phyloP scores from a whole-genome alignment of 2,797 vertebrate species.

The Salarias fasciatus region DNA sequence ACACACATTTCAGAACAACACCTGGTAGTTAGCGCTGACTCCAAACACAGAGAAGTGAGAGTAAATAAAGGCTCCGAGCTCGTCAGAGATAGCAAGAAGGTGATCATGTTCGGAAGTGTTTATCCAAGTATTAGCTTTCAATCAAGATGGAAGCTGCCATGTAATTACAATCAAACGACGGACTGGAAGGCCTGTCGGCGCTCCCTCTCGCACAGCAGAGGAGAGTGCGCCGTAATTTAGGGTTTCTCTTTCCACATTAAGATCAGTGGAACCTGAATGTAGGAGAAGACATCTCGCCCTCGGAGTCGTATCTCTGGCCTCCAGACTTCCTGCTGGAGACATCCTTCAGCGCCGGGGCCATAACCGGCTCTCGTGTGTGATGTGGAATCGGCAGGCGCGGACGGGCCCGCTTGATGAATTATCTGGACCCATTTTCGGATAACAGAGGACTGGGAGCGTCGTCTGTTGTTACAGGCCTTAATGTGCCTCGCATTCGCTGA shows the following conservation, averaged over 20 bases:
- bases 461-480: conserved; percentile 29
- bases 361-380: conserved; percentile 27
- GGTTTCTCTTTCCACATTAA: conserved; percentile 20
- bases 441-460: conserved; percentile 15
- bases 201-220: conserved; percentile 5
- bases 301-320: conserved; percentile 42
- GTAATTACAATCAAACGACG: conserved; percentile 13
- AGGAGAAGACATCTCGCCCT: conserved; percentile 33
- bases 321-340: conserved; percentile 35
- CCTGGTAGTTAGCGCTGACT: too few species aligned
- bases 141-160: background rate
- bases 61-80: background rate
- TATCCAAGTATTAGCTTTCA: conserved; percentile 2
- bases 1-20: too few species aligned
- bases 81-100: conserved; percentile 14
- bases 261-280: conserved; percentile 37
- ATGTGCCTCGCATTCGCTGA: conserved; percentile 31
- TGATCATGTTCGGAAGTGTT: conserved; percentile 3
- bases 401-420: conserved; percentile 40
- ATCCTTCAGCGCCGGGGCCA: conserved; percentile 14
- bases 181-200: conserved; percentile 3
- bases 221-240: conserved; percentile 22
- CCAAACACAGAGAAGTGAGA: too few species aligned
- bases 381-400: conserved; percentile 38
- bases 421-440: conserved; percentile 37